Evolutionary conservation across 2,888 invertebrate species (phyloP).

Genomic region (Leptinotarsa haldemani): DNA sequence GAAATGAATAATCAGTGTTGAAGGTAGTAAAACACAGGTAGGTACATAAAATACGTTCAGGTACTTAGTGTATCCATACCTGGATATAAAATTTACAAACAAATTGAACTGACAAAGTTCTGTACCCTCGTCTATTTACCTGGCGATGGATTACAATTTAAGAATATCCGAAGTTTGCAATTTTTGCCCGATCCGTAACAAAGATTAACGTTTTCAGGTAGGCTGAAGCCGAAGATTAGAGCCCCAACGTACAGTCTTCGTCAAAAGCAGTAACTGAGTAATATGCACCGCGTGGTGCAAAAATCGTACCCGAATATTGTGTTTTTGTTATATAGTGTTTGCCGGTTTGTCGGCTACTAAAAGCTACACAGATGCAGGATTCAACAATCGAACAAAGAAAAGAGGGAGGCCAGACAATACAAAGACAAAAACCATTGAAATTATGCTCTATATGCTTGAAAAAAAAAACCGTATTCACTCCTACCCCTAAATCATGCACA

Average conservation of each 20-base stretch:
- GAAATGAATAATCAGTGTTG: no score
- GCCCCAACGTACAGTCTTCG: not conserved
- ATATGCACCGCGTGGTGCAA: not conserved
- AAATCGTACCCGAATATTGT: not conserved
- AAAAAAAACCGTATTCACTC: conserved; percentile 3
- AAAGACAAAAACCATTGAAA: not conserved
- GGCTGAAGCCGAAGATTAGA: not conserved
- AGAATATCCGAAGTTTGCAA: not conserved
- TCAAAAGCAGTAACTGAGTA: not conserved
- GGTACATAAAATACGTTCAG: no score
- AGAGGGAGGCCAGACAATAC: conserved; percentile 1
- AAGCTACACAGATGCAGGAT: conserved; percentile 13
- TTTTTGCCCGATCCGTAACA: not conserved
- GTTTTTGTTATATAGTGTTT: not conserved
- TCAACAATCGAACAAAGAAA: conserved; percentile 1
- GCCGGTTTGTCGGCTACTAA: not conserved
- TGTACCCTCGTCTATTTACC: not conserved
- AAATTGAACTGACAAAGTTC: no score
- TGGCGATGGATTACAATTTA: not conserved
- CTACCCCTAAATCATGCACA: conserved; percentile 29
- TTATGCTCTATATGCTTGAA: not conserved
- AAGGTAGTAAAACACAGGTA: no score
- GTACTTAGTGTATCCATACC: no score
- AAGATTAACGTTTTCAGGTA: not conserved
- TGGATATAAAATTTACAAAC: no score